Evolutionary conservation across 2,113 vertebrate genomes (phyloP).

Genomic region (Tetrax tetrax): DNA sequence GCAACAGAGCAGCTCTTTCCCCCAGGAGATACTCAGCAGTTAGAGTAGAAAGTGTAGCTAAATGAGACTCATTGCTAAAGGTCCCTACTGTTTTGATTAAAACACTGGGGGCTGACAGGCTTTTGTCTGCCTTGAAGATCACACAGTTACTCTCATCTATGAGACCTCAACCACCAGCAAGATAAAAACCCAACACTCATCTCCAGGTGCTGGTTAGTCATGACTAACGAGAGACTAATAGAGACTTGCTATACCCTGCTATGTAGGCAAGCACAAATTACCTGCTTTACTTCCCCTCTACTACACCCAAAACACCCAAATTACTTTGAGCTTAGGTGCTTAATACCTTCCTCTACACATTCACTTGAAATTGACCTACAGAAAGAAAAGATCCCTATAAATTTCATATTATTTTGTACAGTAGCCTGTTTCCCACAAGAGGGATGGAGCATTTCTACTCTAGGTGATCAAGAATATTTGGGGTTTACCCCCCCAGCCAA

Average conservation of each 20-base stretch:
- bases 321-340: background rate
- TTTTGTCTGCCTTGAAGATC: background rate
- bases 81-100: slow-evolving; percentile 26
- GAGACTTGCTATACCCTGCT: background rate
- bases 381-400: background rate
- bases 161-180: background rate
- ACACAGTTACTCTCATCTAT: background rate
- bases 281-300: background rate
- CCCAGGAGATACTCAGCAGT: background rate
- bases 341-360: background rate
- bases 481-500: background rate
- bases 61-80: background rate
- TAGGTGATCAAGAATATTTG: background rate
- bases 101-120: background rate
- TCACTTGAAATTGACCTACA: background rate
- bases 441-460: background rate
- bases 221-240: background rate
- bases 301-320: background rate
- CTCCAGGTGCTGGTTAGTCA: background rate
- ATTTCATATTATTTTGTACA: background rate
- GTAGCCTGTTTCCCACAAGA: background rate
- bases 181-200: background rate
- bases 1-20: background rate
- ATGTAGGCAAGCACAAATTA: background rate
- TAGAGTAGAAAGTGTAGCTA: slow-evolving; percentile 12